A percentile compares a stretch with the other conserved stretches of the same genome.
These are phyloP conservation scores for Raillietiella orientalis DNA, from an alignment of 2,888 invertebrate genomes.

Conservation along the genomic window DNA sequence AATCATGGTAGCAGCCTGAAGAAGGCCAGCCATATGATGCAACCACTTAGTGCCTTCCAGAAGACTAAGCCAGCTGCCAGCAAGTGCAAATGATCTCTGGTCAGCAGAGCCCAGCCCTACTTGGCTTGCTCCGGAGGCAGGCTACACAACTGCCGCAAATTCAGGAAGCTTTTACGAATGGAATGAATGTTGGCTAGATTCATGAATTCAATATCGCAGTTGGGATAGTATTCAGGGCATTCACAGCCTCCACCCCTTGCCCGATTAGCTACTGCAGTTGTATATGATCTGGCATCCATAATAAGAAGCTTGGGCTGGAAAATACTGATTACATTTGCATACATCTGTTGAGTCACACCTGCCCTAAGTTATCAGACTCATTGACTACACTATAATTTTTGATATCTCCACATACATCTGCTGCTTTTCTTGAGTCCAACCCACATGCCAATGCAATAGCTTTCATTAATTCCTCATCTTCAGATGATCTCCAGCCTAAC, in stretches of 20 bases:
- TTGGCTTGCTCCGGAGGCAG: slow-evolving; percentile 10
- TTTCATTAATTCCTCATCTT: slow-evolving; percentile 62
- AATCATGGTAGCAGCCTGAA: slow-evolving; percentile 45
- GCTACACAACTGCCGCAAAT: slow-evolving; percentile 26
- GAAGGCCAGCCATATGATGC: slow-evolving; percentile 49
- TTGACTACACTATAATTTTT: not conserved
- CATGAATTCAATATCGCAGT: slow-evolving; percentile 89
- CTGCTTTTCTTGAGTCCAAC: slow-evolving; percentile 5
- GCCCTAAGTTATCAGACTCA: not conserved
- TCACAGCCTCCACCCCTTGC: slow-evolving; percentile 92
- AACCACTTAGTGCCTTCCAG: slow-evolving; percentile 75
- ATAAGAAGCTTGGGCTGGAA: slow-evolving; percentile 38
- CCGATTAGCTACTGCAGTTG: slow-evolving; percentile 81
- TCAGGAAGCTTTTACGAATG: slow-evolving; percentile 68
- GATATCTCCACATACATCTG: not conserved
- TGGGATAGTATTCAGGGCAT: slow-evolving; percentile 75
- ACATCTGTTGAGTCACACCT: no score
- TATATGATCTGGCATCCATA: slow-evolving; percentile 79
- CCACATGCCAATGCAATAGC: slow-evolving; percentile 48
- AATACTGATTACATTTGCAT: no score
- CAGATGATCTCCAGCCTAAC: slow-evolving; percentile 63
- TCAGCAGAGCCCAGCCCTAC: slow-evolving; percentile 8
- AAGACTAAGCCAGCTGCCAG: slow-evolving; percentile 47
- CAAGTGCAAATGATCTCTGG: slow-evolving; percentile 1
- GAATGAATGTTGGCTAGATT: slow-evolving; percentile 88